Evolutionary conservation across 2,113 vertebrate species (phyloP).

Genomic region (Saguinus midas): DNA sequence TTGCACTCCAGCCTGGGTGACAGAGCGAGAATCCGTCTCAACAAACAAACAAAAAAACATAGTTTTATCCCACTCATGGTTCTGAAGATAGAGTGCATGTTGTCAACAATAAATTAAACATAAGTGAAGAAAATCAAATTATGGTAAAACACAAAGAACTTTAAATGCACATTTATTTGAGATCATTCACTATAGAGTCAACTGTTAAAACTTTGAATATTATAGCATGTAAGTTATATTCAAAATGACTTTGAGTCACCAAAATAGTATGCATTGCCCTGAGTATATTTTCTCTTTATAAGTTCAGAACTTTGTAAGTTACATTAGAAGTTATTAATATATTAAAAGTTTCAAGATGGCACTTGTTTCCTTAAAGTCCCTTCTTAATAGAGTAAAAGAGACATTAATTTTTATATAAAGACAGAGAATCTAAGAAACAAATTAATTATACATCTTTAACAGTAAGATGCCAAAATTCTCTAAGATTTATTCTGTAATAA

Average conservation of each 20-base stretch:
- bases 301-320: neutral
- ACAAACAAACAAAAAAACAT: too few relatives aligned
- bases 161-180: neutral
- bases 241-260: neutral
- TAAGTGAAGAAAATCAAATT: neutral
- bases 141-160: neutral
- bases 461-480: neutral
- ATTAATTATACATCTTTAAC: neutral
- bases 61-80: neutral
- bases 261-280: neutral
- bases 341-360: neutral
- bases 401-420: neutral
- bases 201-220: neutral
- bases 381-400: neutral
- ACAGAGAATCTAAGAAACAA: neutral
- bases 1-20: too few relatives aligned
- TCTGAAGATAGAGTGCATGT: neutral
- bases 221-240: neutral
- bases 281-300: neutral
- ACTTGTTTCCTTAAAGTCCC: neutral
- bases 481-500: neutral
- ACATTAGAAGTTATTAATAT: neutral
- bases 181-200: neutral
- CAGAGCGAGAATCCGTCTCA: too few relatives aligned
- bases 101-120: neutral